Evolutionary conservation across 1,140 invertebrate genomes (phyloP), one percentile per base, ranked within the genome.

Genomic region (Drosophila virilis): DNA sequence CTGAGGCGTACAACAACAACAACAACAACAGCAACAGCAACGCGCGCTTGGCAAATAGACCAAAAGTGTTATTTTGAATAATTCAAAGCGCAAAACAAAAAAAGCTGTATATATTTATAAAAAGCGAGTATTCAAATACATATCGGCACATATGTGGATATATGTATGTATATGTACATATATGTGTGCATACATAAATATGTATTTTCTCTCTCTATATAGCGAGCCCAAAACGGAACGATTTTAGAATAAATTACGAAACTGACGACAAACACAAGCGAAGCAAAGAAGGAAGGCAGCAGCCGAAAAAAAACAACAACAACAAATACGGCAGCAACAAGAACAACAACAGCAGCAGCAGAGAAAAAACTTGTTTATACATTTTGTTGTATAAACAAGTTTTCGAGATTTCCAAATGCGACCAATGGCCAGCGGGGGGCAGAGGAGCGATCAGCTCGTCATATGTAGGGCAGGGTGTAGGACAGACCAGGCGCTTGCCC

Each of bases 241-340:
- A 80, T 88, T 88, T 88, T 88, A 88, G 84, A 88, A 88, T 88
- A 88, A 88, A 89, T 88, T 88, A 88, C 84, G 84, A 88, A 88
- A 88, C 84, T 77, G 82, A 78, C 84, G 84, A 88, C 74, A 88
- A 86, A 79, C 69, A 66, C 55, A 83, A 80, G 68, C 78, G 70
- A 76, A 80, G 45, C 60, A 57, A 68, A 86, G 69, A 71, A 69
- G 66, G 70, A 71, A 70, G 59, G 64, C 59, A 55, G 51, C 68
- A 50, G 65, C 45, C 61, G 32, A 57, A 66, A 61, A 38, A 46
- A 68, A 48, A 57, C 43, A 62, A 80, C 57, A 66, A 64, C 22
- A 46, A 42, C 12, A 13, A 42, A 10, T 32, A 32, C 38, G 58
- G 52, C 78, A 42, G 32, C 43, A 67, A 32, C 28, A 48, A 35